phyloP scores from a whole-genome alignment of 2,797 vertebrate species.

The Decapterus maruadsi region DNA sequence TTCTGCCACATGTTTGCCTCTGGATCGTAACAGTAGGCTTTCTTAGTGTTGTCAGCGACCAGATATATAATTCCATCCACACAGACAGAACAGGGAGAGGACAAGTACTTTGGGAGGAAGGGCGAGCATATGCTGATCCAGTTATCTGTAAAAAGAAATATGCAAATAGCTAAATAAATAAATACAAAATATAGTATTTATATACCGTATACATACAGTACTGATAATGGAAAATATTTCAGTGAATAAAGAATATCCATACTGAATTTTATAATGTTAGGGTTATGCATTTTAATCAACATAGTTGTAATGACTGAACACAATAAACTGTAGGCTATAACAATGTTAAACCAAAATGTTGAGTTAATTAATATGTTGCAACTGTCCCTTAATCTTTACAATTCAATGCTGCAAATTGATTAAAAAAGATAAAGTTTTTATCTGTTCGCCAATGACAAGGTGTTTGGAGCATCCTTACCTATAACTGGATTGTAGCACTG shows the following conservation, averaged over 20 bases:
- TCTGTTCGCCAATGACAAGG: no score
- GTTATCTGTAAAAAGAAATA: slow-evolving; percentile 81
- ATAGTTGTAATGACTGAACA: neutral
- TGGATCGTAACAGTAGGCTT: slow-evolving; percentile 92
- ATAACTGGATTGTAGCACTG: slow-evolving; percentile 97
- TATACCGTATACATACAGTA: no score
- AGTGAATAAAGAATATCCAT: neutral
- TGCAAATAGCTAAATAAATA: no score
- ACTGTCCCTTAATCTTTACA: no score
- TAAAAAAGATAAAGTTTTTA: no score
- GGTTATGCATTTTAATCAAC: neutral
- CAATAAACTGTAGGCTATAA: neutral
- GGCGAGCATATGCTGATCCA: slow-evolving; percentile 94
- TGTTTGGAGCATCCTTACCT: slow-evolving; percentile 83
- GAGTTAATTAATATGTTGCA: neutral
- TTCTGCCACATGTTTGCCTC: slow-evolving; percentile 97
- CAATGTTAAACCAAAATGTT: neutral
- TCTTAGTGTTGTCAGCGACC: slow-evolving; percentile 98
- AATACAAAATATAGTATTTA: no score
- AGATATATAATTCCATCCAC: slow-evolving; percentile 92
- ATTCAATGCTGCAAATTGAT: neutral
- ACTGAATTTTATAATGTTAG: neutral
- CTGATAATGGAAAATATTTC: slow-evolving; percentile 2
- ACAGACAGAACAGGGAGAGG: slow-evolving; percentile 91
- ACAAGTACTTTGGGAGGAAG: slow-evolving; percentile 98